Conservation (phyloP, 2,113 vertebrate species). For the Tichodroma muraria region DNA sequence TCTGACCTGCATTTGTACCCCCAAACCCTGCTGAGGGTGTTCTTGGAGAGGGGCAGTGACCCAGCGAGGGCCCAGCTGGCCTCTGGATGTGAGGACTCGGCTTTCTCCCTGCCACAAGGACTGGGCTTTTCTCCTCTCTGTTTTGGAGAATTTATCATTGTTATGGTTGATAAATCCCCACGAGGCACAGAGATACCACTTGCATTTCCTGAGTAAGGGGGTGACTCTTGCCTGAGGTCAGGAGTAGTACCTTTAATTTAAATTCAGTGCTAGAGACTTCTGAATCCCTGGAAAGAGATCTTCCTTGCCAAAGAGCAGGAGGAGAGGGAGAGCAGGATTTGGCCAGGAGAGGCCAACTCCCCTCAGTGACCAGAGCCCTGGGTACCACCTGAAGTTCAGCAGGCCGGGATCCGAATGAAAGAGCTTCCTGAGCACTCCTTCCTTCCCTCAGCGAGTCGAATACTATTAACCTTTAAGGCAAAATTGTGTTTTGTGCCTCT, state of each 20-base stretch:
- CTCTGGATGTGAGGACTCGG: background rate
- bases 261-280: background rate
- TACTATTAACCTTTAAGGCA: slow-evolving; percentile 70
- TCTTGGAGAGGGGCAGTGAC: background rate
- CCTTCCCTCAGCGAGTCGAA: slow-evolving; percentile 36
- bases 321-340: background rate
- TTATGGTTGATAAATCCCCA: background rate
- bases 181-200: background rate
- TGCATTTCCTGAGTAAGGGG: background rate
- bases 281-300: background rate
- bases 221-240: background rate
- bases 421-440: slow-evolving; percentile 14
- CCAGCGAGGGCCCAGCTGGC: background rate
- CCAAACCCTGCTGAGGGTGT: background rate
- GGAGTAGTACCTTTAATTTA: background rate
- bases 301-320: background rate
- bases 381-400: background rate
- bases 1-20: background rate
- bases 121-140: rapidly evolving
- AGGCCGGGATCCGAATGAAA: background rate
- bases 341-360: background rate
- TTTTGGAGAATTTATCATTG: background rate
- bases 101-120: background rate
- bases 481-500: slow-evolving; percentile 62
- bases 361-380: background rate